phyloP scores from a whole-genome alignment of 2,797 vertebrate species.

The Apogon talboti region DNA sequence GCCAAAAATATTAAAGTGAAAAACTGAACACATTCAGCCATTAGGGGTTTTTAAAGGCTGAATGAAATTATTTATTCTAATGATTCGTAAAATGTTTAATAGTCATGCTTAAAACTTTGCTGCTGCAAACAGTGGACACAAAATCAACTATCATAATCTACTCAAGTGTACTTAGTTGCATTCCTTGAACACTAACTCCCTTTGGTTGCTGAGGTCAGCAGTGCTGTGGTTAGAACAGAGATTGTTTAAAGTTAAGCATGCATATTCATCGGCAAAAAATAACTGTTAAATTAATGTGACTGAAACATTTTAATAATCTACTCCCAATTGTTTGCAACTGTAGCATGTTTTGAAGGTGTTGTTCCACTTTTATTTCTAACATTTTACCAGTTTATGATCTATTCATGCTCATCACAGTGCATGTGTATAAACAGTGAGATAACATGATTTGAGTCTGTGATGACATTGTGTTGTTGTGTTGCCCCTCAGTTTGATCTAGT shows the following conservation, averaged over 20 bases:
- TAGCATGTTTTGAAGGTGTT: not conserved
- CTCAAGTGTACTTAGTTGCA: constrained; percentile 65
- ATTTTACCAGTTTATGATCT: constrained; percentile 1
- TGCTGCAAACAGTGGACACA: constrained; percentile 14
- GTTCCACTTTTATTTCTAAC: not conserved
- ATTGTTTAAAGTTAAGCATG: constrained; percentile 20
- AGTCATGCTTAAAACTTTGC: constrained; percentile 12
- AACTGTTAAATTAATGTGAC: not conserved
- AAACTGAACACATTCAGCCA: not conserved
- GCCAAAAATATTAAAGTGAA: not conserved
- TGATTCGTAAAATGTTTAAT: no score
- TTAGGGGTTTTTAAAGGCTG: not conserved
- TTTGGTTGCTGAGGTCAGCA: constrained; percentile 34
- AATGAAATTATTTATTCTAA: no score
- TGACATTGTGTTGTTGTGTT: constrained; percentile 26
- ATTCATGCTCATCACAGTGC: constrained; percentile 17
- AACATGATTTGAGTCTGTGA: constrained; percentile 22
- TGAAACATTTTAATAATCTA: no score
- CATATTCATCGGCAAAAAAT: constrained; percentile 8
- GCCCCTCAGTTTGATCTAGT: no score
- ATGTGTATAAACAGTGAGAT: constrained; percentile 16
- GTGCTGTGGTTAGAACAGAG: constrained; percentile 1
- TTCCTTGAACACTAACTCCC: constrained; percentile 48
- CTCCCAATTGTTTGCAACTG: not conserved
- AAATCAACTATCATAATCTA: constrained; percentile 53